Conservation (phyloP, 2,888 invertebrate genomes). For the Xylophagus ater region DNA sequence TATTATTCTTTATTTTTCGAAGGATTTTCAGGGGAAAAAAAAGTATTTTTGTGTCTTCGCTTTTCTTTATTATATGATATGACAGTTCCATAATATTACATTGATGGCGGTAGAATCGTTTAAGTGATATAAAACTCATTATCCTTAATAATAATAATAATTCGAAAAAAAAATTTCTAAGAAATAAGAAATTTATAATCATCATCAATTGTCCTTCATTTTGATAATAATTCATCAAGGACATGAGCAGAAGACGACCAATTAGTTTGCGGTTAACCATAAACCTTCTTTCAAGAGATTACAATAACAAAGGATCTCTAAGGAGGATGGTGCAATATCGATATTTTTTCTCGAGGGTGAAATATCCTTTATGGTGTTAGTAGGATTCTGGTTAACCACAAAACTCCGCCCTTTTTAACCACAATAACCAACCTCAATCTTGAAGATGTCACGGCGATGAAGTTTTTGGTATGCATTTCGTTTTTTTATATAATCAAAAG, state of each 20-base stretch:
- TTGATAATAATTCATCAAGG: slow-evolving; percentile 16
- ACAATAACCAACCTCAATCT: too few relatives aligned
- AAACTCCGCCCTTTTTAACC: slow-evolving; percentile 51
- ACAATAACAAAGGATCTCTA: too few relatives aligned
- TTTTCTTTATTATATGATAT: slow-evolving; percentile 5
- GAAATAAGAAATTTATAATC: slow-evolving; percentile 1
- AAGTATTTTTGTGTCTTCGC: slow-evolving; percentile 16
- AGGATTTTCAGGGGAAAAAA: slow-evolving; percentile 10
- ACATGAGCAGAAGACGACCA: slow-evolving; percentile 31
- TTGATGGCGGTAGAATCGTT: slow-evolving; percentile 13
- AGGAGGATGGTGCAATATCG: too few relatives aligned
- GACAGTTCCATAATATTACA: slow-evolving; percentile 7
- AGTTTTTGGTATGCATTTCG: too few relatives aligned
- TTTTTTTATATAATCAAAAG: too few relatives aligned
- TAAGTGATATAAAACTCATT: slow-evolving; percentile 4
- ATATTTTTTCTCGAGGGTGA: too few relatives aligned
- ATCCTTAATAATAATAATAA: too few relatives aligned
- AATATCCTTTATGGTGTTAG: slow-evolving; percentile 10
- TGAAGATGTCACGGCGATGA: too few relatives aligned
- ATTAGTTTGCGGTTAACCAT: slow-evolving; percentile 41
- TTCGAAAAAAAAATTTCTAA: not conserved
- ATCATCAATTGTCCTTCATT: too few relatives aligned
- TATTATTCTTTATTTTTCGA: slow-evolving; percentile 12
- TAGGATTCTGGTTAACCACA: slow-evolving; percentile 41
- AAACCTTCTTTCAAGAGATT: slow-evolving; percentile 32